These are phyloP conservation scores for Ommatoiulus sabulosus DNA, from an alignment of 2,888 invertebrate genomes.

Conservation along the genomic window DNA sequence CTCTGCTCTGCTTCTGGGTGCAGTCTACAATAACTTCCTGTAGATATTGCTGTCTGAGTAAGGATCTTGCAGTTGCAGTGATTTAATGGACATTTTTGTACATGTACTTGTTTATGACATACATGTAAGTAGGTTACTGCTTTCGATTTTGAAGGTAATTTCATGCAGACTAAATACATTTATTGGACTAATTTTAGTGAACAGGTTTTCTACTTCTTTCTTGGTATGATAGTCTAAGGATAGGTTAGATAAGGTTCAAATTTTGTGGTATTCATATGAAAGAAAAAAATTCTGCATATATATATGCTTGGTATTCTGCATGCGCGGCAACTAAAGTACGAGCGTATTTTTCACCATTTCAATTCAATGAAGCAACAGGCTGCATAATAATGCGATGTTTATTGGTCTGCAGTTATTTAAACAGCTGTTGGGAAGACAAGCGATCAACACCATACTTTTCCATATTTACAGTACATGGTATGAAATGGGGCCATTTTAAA, in stretches of 20 bases:
- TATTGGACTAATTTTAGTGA: not conserved
- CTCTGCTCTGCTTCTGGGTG: too few relatives aligned
- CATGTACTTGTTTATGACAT: not conserved
- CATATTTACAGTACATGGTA: not conserved
- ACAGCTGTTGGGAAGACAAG: not conserved
- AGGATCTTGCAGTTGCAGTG: not conserved
- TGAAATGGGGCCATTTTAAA: not conserved
- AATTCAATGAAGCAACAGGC: not conserved
- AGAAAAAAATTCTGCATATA: not conserved
- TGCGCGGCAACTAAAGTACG: too few relatives aligned
- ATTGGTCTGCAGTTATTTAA: not conserved
- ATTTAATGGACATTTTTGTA: not conserved
- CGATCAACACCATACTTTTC: not conserved
- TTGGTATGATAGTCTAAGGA: not conserved
- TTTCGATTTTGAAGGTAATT: not conserved
- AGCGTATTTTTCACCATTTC: not conserved
- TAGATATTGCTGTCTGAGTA: not conserved
- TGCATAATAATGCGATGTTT: not conserved
- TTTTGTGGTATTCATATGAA: too few relatives aligned
- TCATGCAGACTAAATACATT: not conserved
- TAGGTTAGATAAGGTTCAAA: not conserved
- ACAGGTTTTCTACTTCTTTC: not conserved
- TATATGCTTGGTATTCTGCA: too few relatives aligned
- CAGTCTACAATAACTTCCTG: not conserved
- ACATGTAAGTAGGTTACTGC: not conserved